Conservation (phyloP, 2,888 invertebrate genomes). For the Nasonia oneida region DNA sequence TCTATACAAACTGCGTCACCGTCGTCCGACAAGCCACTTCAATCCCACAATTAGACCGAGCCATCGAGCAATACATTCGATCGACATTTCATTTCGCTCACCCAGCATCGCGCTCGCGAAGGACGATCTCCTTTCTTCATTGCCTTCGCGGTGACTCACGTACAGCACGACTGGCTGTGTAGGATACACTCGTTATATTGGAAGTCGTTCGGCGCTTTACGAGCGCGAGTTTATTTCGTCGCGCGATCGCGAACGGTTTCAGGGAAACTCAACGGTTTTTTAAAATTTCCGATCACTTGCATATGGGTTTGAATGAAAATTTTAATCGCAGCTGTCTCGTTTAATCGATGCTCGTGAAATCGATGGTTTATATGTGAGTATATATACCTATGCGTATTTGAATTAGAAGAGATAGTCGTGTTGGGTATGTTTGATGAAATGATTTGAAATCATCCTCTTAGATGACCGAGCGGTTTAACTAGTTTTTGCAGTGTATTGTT, state of each 20-base stretch:
- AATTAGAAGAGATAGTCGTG: neutral
- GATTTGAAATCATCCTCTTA: neutral
- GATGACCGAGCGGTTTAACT: neutral
- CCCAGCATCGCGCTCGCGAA: neutral
- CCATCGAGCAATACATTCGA: constrained; percentile 25
- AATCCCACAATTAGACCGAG: constrained; percentile 41
- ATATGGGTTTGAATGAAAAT: neutral
- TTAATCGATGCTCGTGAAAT: neutral
- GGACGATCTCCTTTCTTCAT: constrained; percentile 51
- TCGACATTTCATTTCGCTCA: constrained; percentile 19
- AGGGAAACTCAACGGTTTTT: neutral
- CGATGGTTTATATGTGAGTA: neutral
- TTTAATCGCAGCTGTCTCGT: neutral
- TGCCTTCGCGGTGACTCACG: constrained; percentile 5
- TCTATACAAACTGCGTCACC: neutral
- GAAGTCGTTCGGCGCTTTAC: neutral
- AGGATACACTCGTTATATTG: neutral
- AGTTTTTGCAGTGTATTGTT: neutral
- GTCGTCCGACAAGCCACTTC: neutral
- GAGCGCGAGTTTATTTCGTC: neutral
- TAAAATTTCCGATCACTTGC: neutral
- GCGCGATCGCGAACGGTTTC: neutral
- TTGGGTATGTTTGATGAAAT: too few species aligned
- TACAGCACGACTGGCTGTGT: neutral
- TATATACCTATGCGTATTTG: neutral